Evolutionary conservation across 2,113 vertebrate species (phyloP), one percentile per base, ranked within the genome.

Genomic region (Pangasianodon gigas): DNA sequence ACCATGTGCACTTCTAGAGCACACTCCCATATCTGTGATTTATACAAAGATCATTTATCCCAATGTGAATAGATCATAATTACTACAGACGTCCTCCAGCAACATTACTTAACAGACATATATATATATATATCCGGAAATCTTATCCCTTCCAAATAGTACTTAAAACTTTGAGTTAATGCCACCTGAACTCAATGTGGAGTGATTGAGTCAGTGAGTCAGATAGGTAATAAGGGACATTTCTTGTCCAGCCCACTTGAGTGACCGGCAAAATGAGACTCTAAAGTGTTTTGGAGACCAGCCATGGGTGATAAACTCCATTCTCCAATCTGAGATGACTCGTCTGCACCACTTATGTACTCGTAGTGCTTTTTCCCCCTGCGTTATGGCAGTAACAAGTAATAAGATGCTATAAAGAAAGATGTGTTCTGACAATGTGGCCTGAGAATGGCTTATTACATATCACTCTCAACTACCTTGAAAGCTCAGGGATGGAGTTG

Each of bases 241-340:
- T 80, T 80, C 77, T 51, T 80, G 77, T 80, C 77, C 46, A 3
- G 46, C 5, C 26, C 46, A 51, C 48, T 29, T n/a, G 77, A 80
- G 2, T 14, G 77, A 80, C 77, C 77, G 51, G 24, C 77, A 80
- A 80, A 80, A 80, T 29, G 11, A 80, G 13, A 51, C 77, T 52
- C 24, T 18, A 52, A 83, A 83, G 79, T 24, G 82, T 69, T 88
- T 54, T 85, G 74, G 87, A 84, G 24, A 52, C 71, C 32, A 65
- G 58, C 62, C 24, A 56, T 46, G 71, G 29, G 54, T 60, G 54
- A 88, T 56, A 82, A 69, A 82, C 26, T 41, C 21, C 51, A 82
- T 82, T 81, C 79, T 19, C 7, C 79, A 54, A 9, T 32, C 51
- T n/a, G 79, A 81, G 48, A 48, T 52, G 29, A n/a, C 26, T 54